Evolutionary conservation across 1,140 invertebrate genomes (phyloP), one percentile per base, ranked within the genome.

Genomic region (Drosophila mojavensis): DNA sequence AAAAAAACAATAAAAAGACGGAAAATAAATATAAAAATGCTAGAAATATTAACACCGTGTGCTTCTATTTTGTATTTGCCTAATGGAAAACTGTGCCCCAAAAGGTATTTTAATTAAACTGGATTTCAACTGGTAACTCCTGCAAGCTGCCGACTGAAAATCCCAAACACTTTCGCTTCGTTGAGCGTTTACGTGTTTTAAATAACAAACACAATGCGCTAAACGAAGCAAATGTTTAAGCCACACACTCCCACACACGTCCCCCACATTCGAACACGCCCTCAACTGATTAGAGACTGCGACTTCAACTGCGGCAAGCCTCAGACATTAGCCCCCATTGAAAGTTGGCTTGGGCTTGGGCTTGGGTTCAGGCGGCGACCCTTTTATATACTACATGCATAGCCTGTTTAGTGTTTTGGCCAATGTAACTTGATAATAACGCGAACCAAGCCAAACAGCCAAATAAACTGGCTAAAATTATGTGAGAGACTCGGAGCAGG

Each of bases 381-480:
- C 83, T 82, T 82, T 86, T 79, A 11, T 39, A 39, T 11, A 39
- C 11, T 10, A 2, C 7, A 81, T 53, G 17, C 69, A 60, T 58
- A 82, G 75, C 72, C 78, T 7, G 43, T 82, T 82, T 75, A 67
- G 70, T 76, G 75, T 62, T 70, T 58, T 74, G 71, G 71, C 71
- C 75, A 78, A 78, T 86, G 82, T 88, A 86, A 88, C 83, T 82
- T 88, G 79, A 86, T 78, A 70, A 78, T 78, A 75, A 70, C 45
- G 75, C 64, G 60, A 13, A 64, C 61, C 45, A 11, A 47, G 75
- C 81, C 78, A 47, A 58, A 58, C 58, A 54, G 78, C 55, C 74
- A 79, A 82, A 86, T 88, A 88, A 86, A 81, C 77, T 82, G 67
- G 58, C 59, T 74, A 41, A 88, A 82, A 82, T 86, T 86, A 86